phyloP scores from a whole-genome alignment of 2,113 vertebrate genomes.

The Smithornis capensis region DNA sequence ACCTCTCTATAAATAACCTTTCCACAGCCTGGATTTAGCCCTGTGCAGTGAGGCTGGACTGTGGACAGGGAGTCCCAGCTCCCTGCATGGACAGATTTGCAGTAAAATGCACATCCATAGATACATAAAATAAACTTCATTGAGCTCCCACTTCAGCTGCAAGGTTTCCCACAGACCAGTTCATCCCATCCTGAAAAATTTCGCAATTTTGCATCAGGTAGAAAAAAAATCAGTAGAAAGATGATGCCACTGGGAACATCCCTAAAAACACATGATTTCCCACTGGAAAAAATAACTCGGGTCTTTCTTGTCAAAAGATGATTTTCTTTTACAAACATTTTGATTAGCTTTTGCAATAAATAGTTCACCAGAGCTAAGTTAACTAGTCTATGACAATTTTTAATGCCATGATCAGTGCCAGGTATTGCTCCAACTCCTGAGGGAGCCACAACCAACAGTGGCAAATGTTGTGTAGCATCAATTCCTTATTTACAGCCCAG shows the following conservation, averaged over 20 bases:
- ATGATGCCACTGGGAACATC: neutral
- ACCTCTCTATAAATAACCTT: neutral
- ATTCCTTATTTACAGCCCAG: neutral
- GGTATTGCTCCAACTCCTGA: neutral
- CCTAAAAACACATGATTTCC: neutral
- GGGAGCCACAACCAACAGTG: neutral
- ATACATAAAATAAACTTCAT: neutral
- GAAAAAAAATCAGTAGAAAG: neutral
- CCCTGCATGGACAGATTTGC: neutral
- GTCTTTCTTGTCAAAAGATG: neutral
- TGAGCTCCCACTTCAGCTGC: neutral
- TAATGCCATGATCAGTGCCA: neutral
- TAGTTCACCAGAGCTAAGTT: neutral
- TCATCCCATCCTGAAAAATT: neutral
- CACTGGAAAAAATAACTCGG: neutral
- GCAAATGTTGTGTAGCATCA: neutral
- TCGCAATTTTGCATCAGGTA: neutral
- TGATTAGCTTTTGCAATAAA: slow-evolving; percentile 24
- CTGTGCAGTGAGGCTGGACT: neutral
- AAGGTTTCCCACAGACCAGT: neutral
- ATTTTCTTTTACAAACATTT: neutral
- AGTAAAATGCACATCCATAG: neutral
- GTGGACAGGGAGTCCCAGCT: neutral
- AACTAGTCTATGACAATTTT: neutral
- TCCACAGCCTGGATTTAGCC: neutral